Percentiles rank a stretch among this genome's conserved stretches.
Evolutionary conservation across 2,113 vertebrate genomes (phyloP).

Genomic region (Taurulus bubalis): DNA sequence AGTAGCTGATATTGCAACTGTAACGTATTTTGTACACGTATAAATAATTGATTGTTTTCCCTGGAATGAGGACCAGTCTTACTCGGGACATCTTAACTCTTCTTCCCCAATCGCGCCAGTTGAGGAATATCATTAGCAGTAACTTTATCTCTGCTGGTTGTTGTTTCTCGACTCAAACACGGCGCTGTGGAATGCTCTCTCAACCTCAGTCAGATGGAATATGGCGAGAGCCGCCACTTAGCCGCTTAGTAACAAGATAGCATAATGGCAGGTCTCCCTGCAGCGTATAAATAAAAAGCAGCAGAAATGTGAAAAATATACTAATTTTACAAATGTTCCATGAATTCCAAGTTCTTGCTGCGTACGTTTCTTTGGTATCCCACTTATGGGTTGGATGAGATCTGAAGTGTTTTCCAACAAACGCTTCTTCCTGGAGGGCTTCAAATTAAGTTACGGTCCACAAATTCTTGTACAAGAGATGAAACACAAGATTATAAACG

Average conservation of each 20-base stretch:
- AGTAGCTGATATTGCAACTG: not conserved
- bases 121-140: slow-evolving; percentile 57
- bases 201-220: slow-evolving; percentile 48
- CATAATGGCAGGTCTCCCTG: slow-evolving; percentile 70
- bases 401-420: slow-evolving; percentile 36
- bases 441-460: slow-evolving; percentile 17
- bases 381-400: slow-evolving; percentile 41
- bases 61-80: not conserved
- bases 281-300: slow-evolving; percentile 31
- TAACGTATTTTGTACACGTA: not conserved
- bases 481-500: slow-evolving; percentile 33
- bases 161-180: slow-evolving; percentile 58
- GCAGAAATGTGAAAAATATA: slow-evolving; percentile 44
- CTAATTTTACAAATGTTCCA: slow-evolving; percentile 62
- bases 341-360: slow-evolving; percentile 47
- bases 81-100: slow-evolving; percentile 1
- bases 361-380: slow-evolving; percentile 53
- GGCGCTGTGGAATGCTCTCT: slow-evolving; percentile 64
- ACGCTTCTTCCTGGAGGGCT: slow-evolving; percentile 18
- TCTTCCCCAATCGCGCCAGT: slow-evolving; percentile 29
- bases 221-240: slow-evolving; percentile 65
- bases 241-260: slow-evolving; percentile 78
- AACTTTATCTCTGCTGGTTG: slow-evolving; percentile 65
- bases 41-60: slow-evolving; percentile 10
- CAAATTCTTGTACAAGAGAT: slow-evolving; percentile 23